Conservation (phyloP, 2,113 vertebrate genomes). For the Lophura nycthemera region DNA sequence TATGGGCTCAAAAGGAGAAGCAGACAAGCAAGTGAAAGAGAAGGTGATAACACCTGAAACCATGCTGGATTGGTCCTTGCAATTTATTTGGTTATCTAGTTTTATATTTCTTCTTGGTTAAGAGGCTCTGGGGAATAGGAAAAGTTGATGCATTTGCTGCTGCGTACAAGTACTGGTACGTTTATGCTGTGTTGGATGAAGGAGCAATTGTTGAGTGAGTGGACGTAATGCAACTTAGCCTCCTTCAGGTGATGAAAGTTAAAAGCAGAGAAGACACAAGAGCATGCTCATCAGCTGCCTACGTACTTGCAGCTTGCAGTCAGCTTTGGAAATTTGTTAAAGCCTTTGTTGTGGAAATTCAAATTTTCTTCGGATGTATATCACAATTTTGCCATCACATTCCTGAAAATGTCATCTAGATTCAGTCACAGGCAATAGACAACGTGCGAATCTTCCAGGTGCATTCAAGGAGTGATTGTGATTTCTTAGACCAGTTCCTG, state of each 20-base stretch:
- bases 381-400: fast-evolving
- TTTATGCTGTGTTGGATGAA: not conserved
- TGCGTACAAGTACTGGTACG: not conserved
- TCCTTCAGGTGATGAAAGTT: not conserved
- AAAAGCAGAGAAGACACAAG: not conserved
- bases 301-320: not conserved
- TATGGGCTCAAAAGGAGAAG: not conserved
- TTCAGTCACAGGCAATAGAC: fast-evolving
- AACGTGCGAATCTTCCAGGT: fast-evolving
- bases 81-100: not conserved
- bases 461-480: fast-evolving
- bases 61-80: not conserved
- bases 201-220: not conserved
- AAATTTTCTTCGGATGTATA: not conserved
- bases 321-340: not conserved
- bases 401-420: not conserved
- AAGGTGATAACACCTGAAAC: not conserved
- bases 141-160: not conserved
- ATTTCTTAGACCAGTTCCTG: not conserved
- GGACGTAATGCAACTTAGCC: not conserved
- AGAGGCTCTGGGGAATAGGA: not conserved
- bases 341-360: not conserved
- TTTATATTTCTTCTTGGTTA: conserved; percentile 39
- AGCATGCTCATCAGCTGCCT: not conserved
- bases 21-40: not conserved